Base-by-base conservation (phyloP, 2,113 vertebrate genomes). In the Phylloscopus trochilus region DNA sequence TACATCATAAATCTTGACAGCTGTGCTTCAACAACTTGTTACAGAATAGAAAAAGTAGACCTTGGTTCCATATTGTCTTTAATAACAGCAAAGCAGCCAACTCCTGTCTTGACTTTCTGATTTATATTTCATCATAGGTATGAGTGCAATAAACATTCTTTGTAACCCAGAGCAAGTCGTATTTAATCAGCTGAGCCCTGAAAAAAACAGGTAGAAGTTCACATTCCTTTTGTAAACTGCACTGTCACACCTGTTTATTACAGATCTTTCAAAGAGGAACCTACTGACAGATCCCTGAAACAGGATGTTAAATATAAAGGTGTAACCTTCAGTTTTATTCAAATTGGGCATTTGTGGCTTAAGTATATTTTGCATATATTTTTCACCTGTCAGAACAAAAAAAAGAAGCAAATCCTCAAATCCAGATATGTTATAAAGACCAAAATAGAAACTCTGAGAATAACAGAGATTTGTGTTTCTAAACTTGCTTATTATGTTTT, bases 401-500 rank as follows among this genome's bases (percentile, higher is more conserved):
- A 85, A 27, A 72, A 97, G 89, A 95, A 90, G 93, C 27, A 95
- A 97, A 96, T 94, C 70, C 67, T 87, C 49, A 77, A 74, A 94
- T 96, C 88, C 92, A 95, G 87, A 87, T 55, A 39, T 56, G 75
- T 39, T 81, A 14, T 91, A 96, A 97, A 97, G 89, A 96, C 94
- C 83, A 97, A 96, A 92, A 96, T 35, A 93, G 87, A 97, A 97
- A 97, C 88, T 83, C 83, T 74, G 60, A 95, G 88, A 97, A 97
- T 96, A 94, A 95, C 6, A 96, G 92, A 95, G 85, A 97, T 97
- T 96, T 96, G 69, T 9, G 16, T 95, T 96, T 91, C 83, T 96
- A 96, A 97, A 97, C 88, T 96, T 93, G 89, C 94, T 96, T 97
- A 97, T 97, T 97, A 97, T 96, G 94, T 93, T 97, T 96, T 82